Evolutionary conservation across 2,888 invertebrate species (phyloP), one percentile per base, ranked within the genome.

Genomic region (Deroplatys truncata): DNA sequence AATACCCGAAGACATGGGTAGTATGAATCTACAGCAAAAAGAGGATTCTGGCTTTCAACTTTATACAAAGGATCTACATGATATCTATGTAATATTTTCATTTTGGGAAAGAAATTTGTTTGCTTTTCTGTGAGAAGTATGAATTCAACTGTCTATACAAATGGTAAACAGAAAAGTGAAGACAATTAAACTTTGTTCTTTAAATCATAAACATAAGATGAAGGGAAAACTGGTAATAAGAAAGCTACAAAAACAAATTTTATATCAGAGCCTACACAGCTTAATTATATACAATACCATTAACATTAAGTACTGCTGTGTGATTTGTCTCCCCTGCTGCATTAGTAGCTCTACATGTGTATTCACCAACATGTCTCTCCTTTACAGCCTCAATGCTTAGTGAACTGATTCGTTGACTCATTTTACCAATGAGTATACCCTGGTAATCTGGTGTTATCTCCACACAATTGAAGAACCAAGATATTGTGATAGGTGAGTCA

Each of bases 381-480:
- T 94, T 95, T 85, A 96, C 95, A 91, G 94, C 94, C 92, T 95
- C 94, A 93, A 96, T 96, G 93, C 94, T 96, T 93, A 95, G 94
- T 92, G 96, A 94, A 91, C 96, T 96, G 90, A 96, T 95, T 93
- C 95, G 94, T 92, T 95, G 95, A 91, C 95, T 95, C 92, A 95
- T 96, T 93, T 95, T 95, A 93, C 95, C 95, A 91, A 96, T 95
- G 93, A 95, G 94, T 92, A 95, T 94, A 92, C 96, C 95, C 92
- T 95, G 93, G 92, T 95, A 94, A 90, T 94, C 94, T 92, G 94
- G 94, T 93, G 91, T 94, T 94, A 93, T 94, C 93, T 91, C 95
- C 94, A 93, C 92, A 13, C 93, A 94, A 91, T 97, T 96, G 93
- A 97, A 96, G 92, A 95, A 95, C 98, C 98, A 98, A 88, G 94